Conservation (phyloP, 2,113 vertebrate genomes). For the Atlantisia rogersi region DNA sequence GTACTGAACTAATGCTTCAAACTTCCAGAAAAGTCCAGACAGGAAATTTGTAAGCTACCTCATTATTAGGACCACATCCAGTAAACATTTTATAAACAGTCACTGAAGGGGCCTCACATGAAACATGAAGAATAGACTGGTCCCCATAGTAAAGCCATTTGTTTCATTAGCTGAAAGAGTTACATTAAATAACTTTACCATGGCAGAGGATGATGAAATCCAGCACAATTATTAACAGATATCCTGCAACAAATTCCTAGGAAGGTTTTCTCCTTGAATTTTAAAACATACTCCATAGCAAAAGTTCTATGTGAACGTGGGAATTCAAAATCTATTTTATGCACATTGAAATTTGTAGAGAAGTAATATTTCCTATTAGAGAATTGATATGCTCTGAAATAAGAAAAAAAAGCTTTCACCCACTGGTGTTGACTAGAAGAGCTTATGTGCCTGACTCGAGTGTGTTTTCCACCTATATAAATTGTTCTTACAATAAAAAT, state of each 20-base stretch:
- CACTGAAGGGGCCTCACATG: neutral
- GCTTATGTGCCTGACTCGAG: neutral
- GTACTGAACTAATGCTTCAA: neutral
- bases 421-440: neutral
- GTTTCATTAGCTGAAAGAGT: neutral
- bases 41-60: neutral
- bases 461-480: neutral
- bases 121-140: neutral
- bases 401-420: accelerated
- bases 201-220: neutral
- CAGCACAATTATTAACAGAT: neutral
- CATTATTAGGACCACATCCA: neutral
- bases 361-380: neutral
- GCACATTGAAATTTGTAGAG: neutral
- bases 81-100: neutral
- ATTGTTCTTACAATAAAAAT: neutral
- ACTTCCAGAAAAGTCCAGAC: neutral
- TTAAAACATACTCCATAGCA: neutral
- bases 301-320: neutral
- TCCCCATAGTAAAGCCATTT: neutral
- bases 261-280: neutral
- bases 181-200: neutral
- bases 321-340: neutral
- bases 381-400: neutral
- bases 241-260: neutral